Percentiles rank a stretch among this genome's conserved stretches.
These are phyloP conservation scores for Varanus komodoensis DNA, from an alignment of 2,113 vertebrate genomes.

Conservation along the genomic window DNA sequence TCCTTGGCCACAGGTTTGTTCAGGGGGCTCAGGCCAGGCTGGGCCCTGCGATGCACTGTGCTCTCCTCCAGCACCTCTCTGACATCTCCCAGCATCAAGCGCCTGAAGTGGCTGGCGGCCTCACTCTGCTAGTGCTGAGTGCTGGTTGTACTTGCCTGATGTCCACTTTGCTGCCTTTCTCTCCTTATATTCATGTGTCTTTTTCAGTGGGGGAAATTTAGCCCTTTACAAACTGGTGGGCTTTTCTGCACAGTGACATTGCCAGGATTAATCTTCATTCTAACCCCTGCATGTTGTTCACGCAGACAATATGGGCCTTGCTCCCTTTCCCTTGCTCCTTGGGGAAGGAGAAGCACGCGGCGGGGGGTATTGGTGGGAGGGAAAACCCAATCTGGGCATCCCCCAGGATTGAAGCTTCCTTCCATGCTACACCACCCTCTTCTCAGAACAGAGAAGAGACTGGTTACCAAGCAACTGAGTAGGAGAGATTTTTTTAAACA, in stretches of 20 bases:
- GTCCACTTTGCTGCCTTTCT: background rate
- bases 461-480: slow-evolving; percentile 35
- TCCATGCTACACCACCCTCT: slow-evolving; percentile 7
- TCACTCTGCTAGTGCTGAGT: too few species aligned
- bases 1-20: too few species aligned
- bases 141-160: background rate
- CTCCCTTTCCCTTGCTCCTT: background rate
- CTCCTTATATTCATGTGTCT: background rate
- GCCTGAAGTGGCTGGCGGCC: too few species aligned
- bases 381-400: slow-evolving; percentile 18
- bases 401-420: slow-evolving; percentile 6
- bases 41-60: too few species aligned
- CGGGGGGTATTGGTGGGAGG: background rate
- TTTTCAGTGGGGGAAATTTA: background rate
- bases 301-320: background rate
- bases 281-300: too few species aligned
- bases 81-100: too few species aligned
- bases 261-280: background rate
- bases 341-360: background rate
- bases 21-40: too few species aligned
- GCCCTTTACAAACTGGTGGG: background rate
- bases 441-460: slow-evolving; percentile 16
- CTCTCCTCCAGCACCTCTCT: too few species aligned
- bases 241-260: background rate
- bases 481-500: background rate